These are phyloP conservation scores for Etheostoma cragini DNA, from an alignment of 2,113 vertebrate genomes.

Conservation along the genomic window DNA sequence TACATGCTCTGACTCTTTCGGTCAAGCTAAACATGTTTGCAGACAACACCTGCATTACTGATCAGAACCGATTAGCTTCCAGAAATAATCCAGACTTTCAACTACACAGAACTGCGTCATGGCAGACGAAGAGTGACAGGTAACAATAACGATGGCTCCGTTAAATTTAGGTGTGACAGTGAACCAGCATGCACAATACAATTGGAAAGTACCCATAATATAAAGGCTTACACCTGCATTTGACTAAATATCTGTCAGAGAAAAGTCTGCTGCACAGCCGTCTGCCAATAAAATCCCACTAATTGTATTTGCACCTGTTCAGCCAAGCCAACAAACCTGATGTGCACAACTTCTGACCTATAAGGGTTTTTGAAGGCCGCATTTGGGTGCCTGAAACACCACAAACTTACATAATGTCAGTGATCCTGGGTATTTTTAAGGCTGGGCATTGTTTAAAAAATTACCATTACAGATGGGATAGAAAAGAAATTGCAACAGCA, in stretches of 20 bases:
- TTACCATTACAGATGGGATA: too few relatives aligned
- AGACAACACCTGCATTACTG: background rate
- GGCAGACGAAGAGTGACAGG: background rate
- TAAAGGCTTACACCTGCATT: background rate
- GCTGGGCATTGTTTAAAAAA: too few relatives aligned
- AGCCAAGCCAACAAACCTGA: slow-evolving; percentile 5
- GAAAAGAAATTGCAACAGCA: background rate
- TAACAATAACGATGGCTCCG: background rate
- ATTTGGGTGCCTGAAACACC: background rate
- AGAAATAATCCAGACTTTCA: background rate
- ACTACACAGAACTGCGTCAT: too few relatives aligned
- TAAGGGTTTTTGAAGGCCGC: background rate
- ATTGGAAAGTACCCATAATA: background rate
- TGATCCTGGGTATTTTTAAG: background rate
- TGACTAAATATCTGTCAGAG: background rate
- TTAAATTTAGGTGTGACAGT: background rate
- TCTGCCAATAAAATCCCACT: background rate
- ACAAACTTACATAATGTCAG: background rate
- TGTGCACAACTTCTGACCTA: background rate
- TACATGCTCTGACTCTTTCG: background rate
- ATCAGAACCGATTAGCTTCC: background rate
- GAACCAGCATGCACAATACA: background rate
- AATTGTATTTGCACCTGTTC: slow-evolving; percentile 19
- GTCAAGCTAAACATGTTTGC: background rate
- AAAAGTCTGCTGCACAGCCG: background rate